phyloP scores from a whole-genome alignment of 2,113 vertebrate genomes.

The Corapipo altera region DNA sequence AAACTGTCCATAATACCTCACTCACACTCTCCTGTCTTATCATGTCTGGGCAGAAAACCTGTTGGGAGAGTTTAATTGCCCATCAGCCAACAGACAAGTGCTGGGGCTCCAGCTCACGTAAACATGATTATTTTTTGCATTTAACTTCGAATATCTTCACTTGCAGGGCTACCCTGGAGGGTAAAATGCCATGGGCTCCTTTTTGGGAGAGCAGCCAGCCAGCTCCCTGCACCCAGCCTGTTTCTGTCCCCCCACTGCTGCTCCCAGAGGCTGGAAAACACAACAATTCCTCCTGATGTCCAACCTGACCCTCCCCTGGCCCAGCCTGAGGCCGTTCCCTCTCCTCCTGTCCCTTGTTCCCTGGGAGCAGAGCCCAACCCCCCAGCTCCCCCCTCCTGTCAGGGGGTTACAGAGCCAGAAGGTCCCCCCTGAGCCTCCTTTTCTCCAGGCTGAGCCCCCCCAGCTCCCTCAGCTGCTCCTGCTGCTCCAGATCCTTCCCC shows the following conservation, averaged over 20 bases:
- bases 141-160: not conserved
- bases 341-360: not conserved
- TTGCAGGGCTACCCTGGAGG: not conserved
- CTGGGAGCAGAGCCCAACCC: not conserved
- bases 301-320: rapidly evolving
- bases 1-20: not conserved
- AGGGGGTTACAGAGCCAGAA: not conserved
- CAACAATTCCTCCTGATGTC: rapidly evolving
- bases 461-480: not conserved
- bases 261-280: not conserved
- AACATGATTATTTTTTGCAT: not conserved
- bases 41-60: not conserved
- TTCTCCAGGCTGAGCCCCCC: not conserved
- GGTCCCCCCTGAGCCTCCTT: not conserved
- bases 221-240: not conserved
- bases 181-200: not conserved
- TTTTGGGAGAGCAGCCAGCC: not conserved
- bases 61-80: not conserved
- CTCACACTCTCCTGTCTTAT: not conserved
- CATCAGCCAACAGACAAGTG: not conserved
- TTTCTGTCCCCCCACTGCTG: rapidly evolving
- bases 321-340: not conserved
- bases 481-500: not conserved
- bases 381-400: not conserved
- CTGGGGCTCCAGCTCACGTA: not conserved